Evolutionary conservation across 2,113 vertebrate species (phyloP).

Genomic region (Elachura formosa): DNA sequence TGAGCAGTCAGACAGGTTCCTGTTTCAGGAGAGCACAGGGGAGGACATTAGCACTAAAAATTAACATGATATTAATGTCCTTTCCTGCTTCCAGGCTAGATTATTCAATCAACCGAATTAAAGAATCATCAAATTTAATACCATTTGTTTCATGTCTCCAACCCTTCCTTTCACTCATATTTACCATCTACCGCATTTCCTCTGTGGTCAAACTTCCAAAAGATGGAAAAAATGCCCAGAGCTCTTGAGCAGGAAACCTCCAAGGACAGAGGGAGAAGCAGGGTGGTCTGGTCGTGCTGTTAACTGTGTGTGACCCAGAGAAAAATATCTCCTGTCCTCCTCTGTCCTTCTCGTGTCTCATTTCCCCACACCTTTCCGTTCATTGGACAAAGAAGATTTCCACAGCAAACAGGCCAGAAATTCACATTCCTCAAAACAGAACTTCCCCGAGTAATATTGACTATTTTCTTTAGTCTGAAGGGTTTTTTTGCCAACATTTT

Average conservation of each 20-base stretch:
- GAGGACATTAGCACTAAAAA: neutral
- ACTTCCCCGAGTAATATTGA: neutral
- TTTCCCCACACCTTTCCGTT: neutral
- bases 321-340: neutral
- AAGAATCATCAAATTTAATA: neutral
- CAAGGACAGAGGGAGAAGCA: neutral
- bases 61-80: neutral
- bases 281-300: fast-evolving
- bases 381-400: neutral
- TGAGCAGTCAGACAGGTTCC: neutral
- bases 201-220: neutral
- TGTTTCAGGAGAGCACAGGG: neutral
- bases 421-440: neutral
- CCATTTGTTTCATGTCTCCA: neutral
- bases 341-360: neutral
- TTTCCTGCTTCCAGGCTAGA: neutral
- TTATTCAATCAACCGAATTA: neutral
- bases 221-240: neutral
- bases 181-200: neutral
- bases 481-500: neutral
- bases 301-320: fast-evolving
- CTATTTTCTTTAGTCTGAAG: neutral
- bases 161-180: neutral
- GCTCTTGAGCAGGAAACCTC: neutral
- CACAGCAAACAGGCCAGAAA: neutral